phyloP scores from a whole-genome alignment of 2,113 vertebrate species.

The Strix aluco region DNA sequence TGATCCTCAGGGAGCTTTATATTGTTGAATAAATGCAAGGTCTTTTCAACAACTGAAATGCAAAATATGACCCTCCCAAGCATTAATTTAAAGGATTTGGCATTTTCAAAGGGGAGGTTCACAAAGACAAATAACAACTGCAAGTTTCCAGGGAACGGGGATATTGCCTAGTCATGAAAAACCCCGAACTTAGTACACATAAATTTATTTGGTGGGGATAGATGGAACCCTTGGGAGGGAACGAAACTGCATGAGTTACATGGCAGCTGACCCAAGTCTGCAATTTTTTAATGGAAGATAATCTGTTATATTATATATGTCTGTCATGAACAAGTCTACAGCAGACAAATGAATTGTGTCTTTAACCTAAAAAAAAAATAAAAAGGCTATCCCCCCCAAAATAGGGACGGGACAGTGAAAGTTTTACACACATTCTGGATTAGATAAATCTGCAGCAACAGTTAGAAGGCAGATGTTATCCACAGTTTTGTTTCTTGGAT shows the following conservation, averaged over 20 bases:
- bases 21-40: conserved; percentile 43
- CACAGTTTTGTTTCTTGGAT: neutral
- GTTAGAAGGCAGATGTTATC: neutral
- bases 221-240: conserved; percentile 54
- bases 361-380: neutral
- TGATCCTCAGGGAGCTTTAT: conserved; percentile 31
- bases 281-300: conserved; percentile 46
- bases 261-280: conserved; percentile 30
- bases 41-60: conserved; percentile 65
- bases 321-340: neutral
- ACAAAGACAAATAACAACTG: conserved; percentile 58
- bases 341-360: neutral
- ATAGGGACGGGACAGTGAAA: neutral
- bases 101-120: conserved; percentile 56
- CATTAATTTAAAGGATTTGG: conserved; percentile 66
- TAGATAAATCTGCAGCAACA: neutral
- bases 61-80: conserved; percentile 60
- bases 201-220: conserved; percentile 47
- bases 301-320: conserved; percentile 44
- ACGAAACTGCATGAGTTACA: neutral
- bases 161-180: conserved; percentile 62
- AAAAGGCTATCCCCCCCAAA: neutral
- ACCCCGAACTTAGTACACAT: neutral
- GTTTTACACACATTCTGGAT: neutral
- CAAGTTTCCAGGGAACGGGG: conserved; percentile 46